phyloP scores from a whole-genome alignment of 2,888 invertebrate species.

The Automeris io region DNA sequence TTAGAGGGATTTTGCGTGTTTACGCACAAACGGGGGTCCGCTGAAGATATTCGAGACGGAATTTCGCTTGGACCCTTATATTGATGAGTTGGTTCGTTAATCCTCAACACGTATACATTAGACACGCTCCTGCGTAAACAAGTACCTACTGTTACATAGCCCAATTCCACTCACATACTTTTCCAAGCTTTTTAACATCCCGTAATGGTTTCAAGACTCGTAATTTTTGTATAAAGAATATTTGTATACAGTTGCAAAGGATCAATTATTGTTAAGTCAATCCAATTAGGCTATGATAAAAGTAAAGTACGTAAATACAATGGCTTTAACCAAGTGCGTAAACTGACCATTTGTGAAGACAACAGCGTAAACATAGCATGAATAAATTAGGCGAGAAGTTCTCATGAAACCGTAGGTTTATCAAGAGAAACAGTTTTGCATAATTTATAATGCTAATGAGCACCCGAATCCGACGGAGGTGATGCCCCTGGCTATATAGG shows the following conservation, averaged over 20 bases:
- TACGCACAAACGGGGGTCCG: conserved; percentile 59
- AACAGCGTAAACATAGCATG: too few species aligned
- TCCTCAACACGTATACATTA: conserved; percentile 22
- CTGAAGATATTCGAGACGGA: conserved; percentile 68
- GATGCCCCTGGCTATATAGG: conserved; percentile 30
- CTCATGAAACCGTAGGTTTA: conserved; percentile 29
- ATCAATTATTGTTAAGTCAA: too few species aligned
- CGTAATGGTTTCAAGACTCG: conserved; percentile 31
- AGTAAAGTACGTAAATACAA: too few species aligned
- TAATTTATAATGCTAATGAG: conserved; percentile 41
- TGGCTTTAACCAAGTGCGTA: too few species aligned
- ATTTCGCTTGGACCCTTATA: conserved; percentile 66
- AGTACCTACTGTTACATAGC: too few species aligned
- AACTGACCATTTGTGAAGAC: too few species aligned
- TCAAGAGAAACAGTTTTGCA: conserved; percentile 29
- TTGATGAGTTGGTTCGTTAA: conserved; percentile 58
- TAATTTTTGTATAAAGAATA: too few species aligned
- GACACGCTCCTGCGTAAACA: not conserved
- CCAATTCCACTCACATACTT: not conserved
- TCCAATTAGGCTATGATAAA: too few species aligned
- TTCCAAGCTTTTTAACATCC: not conserved
- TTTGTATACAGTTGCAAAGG: too few species aligned
- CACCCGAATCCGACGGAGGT: conserved; percentile 15
- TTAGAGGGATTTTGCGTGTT: conserved; percentile 76
- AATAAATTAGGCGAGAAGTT: too few species aligned